A percentile compares a stretch with the other conserved stretches of the same genome.
Conservation (phyloP, 2,113 vertebrate genomes). For the Cyrtonyx montezumae region DNA sequence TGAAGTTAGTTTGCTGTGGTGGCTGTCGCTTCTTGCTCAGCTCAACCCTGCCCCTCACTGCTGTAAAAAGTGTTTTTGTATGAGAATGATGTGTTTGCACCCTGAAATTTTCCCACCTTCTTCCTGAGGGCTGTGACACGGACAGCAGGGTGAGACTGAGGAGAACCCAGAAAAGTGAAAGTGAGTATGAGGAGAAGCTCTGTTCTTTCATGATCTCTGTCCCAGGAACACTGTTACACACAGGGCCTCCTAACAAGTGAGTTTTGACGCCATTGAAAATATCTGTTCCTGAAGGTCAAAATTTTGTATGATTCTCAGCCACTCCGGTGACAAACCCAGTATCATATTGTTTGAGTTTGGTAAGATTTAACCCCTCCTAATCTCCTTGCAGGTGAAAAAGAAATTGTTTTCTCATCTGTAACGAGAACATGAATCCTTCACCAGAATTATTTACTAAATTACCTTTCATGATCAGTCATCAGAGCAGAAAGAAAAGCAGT, state of each 20-base stretch:
- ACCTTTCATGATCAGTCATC: neutral
- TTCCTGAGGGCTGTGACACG: neutral
- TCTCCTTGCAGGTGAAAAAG: neutral
- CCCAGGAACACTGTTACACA: neutral
- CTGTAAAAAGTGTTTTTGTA: neutral
- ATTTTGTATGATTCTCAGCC: neutral
- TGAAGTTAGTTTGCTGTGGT: neutral
- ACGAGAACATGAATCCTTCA: neutral
- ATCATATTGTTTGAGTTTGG: neutral
- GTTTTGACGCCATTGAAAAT: neutral
- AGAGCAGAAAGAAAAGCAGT: neutral
- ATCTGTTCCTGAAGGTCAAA: neutral
- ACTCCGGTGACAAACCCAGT: neutral
- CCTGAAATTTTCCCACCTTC: neutral
- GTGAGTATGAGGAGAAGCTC: neutral
- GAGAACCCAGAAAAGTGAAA: neutral
- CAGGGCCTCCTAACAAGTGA: neutral
- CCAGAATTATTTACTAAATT: constrained; percentile 33
- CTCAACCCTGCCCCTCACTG: accelerated
- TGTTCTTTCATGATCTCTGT: neutral
- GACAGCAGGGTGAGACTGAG: neutral
- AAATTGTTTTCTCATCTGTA: neutral
- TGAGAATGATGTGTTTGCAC: neutral
- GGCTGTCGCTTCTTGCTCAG: neutral
- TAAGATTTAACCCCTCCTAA: neutral